Evolutionary conservation across 37 sponge, comb jelly and placozoan genomes (phyloP).

Genomic region (Agelas oroides): DNA sequence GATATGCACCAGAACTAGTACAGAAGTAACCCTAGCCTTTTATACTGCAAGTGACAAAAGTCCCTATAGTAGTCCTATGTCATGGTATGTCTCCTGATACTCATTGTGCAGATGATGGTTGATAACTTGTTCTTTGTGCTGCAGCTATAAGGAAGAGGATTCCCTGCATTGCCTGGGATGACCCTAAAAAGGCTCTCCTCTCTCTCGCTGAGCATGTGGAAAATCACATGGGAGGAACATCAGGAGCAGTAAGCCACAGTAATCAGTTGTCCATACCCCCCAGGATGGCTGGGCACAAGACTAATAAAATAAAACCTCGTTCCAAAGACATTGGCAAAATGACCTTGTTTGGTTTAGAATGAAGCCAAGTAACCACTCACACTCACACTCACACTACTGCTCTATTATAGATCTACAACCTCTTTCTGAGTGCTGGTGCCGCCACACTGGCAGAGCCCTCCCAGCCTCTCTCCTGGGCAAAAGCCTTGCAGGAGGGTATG

Average conservation of each 20-base stretch:
- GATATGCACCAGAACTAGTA: too few species aligned
- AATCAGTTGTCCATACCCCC: not conserved
- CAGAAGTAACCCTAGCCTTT: too few species aligned
- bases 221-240: slow-evolving; percentile 83
- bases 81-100: too few species aligned
- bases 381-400: too few species aligned
- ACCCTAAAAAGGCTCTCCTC: slow-evolving; percentile 56
- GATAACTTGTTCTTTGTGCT: too few species aligned
- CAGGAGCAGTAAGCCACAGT: slow-evolving; percentile 78
- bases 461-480: slow-evolving; percentile 49
- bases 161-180: slow-evolving; percentile 58
- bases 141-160: slow-evolving; percentile 31
- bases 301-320: not conserved
- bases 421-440: slow-evolving; percentile 68
- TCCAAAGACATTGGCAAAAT: not conserved
- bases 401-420: slow-evolving; percentile 58
- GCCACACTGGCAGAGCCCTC: slow-evolving; percentile 10
- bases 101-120: too few species aligned
- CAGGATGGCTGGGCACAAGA: not conserved
- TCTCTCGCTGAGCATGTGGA: slow-evolving; percentile 52
- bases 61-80: too few species aligned
- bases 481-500: slow-evolving; percentile 53
- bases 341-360: too few species aligned
- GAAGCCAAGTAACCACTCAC: too few species aligned
- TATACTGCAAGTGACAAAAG: too few species aligned